These are phyloP conservation scores for Palythoa grandiflora DNA, from an alignment of 92 coral and sea anemone genomes.

Conservation along the genomic window DNA sequence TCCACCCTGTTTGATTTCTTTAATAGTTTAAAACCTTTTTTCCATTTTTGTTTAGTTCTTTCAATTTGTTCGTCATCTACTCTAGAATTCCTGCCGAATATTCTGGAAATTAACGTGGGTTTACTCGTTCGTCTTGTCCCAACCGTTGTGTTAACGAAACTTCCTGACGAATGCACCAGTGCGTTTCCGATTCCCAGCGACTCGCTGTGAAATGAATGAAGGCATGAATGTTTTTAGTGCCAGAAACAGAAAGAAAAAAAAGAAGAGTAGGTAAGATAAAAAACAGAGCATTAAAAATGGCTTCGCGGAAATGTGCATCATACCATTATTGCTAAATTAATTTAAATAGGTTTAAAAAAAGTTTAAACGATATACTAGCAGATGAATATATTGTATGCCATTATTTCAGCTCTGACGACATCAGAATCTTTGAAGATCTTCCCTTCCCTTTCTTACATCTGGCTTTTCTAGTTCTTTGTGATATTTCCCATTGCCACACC, in stretches of 20 bases:
- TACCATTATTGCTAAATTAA: no score
- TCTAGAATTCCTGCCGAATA: slow-evolving; percentile 6
- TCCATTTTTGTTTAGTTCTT: neutral
- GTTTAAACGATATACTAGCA: no score
- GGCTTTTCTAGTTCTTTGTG: no score
- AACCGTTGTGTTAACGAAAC: slow-evolving; percentile 38
- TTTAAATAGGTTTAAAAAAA: no score
- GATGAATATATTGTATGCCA: no score
- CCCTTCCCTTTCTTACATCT: no score
- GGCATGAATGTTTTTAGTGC: no score
- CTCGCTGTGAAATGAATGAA: neutral
- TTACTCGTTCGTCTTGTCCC: slow-evolving; percentile 6
- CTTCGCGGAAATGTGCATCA: no score
- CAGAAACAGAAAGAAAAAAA: no score
- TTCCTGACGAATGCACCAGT: slow-evolving; percentile 49
- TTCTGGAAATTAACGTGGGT: neutral
- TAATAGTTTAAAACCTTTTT: neutral
- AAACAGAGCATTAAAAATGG: neutral
- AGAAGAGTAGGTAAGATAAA: neutral
- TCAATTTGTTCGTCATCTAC: neutral
- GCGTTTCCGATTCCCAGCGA: slow-evolving; percentile 50
- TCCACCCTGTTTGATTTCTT: slow-evolving; percentile 33
- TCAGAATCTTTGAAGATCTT: no score
- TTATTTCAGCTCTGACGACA: no score
- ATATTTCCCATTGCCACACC: no score